Evolutionary conservation across 2,113 vertebrate genomes (phyloP).

Genomic region (Tonatia bakeri): DNA sequence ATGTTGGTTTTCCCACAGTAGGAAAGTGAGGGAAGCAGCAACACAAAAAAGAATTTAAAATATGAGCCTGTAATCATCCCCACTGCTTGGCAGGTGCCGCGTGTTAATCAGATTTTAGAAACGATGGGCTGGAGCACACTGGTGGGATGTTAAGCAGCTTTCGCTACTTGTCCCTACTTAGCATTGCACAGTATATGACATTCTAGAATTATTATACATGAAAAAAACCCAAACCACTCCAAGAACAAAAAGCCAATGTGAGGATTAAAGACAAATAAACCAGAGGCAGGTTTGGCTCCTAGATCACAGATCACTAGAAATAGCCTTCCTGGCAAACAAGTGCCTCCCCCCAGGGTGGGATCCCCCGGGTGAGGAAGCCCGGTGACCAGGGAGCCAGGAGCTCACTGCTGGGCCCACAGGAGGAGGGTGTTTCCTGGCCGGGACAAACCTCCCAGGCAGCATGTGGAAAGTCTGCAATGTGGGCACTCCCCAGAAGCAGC

Average conservation of each 20-base stretch:
- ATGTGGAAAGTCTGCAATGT: neutral
- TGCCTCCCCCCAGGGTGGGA: neutral
- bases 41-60: slow-evolving; percentile 30
- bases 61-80: slow-evolving; percentile 27
- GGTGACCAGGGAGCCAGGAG: neutral
- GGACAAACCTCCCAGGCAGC: neutral
- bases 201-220: slow-evolving; percentile 58
- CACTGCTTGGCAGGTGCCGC: slow-evolving; percentile 54
- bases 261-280: slow-evolving; percentile 38
- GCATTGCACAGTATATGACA: slow-evolving; percentile 54
- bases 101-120: slow-evolving; percentile 70
- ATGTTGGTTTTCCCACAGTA: neutral
- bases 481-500: neutral
- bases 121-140: slow-evolving; percentile 14
- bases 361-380: neutral
- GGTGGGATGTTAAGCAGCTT: slow-evolving; percentile 59
- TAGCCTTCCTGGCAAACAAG: neutral
- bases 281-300: neutral
- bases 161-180: slow-evolving; percentile 56
- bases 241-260: slow-evolving; percentile 53
- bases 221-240: slow-evolving; percentile 45
- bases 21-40: neutral
- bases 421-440: neutral
- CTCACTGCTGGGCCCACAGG: neutral
- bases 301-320: neutral